Conservation (phyloP, 2,797 vertebrate genomes). For the Merluccius polli region DNA sequence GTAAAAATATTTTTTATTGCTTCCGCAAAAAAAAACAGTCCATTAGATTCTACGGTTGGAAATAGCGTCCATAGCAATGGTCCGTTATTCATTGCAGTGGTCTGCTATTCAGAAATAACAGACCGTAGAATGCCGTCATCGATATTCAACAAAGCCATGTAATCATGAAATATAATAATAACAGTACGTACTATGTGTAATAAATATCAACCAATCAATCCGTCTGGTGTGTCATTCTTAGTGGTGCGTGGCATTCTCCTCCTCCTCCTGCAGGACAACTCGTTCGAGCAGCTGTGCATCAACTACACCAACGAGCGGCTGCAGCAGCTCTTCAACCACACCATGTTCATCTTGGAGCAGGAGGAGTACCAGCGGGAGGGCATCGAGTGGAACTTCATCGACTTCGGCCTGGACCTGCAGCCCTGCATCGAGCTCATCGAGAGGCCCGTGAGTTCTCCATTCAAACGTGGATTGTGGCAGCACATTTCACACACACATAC, state of each 20-base stretch:
- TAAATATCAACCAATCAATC: too few species aligned
- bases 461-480: neutral
- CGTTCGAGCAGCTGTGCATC: slow-evolving; percentile 92
- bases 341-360: slow-evolving; percentile 93
- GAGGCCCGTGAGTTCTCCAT: slow-evolving; percentile 72
- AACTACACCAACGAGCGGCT: slow-evolving; percentile 95
- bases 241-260: neutral
- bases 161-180: too few species aligned
- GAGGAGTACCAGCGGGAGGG: slow-evolving; percentile 87
- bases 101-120: too few species aligned
- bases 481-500: neutral
- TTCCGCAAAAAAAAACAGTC: too few species aligned
- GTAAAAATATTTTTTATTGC: too few species aligned
- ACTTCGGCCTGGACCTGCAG: slow-evolving; percentile 76
- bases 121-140: too few species aligned
- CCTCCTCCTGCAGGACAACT: slow-evolving; percentile 77
- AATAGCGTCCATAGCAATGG: too few species aligned
- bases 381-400: slow-evolving; percentile 87
- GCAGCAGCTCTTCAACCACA: slow-evolving; percentile 95
- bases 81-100: too few species aligned
- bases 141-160: too few species aligned
- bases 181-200: too few species aligned
- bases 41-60: too few species aligned
- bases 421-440: slow-evolving; percentile 84
- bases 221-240: too few species aligned